These are phyloP conservation scores for Podotricha telesiphe DNA, from an alignment of 2,888 invertebrate genomes.

Conservation along the genomic window DNA sequence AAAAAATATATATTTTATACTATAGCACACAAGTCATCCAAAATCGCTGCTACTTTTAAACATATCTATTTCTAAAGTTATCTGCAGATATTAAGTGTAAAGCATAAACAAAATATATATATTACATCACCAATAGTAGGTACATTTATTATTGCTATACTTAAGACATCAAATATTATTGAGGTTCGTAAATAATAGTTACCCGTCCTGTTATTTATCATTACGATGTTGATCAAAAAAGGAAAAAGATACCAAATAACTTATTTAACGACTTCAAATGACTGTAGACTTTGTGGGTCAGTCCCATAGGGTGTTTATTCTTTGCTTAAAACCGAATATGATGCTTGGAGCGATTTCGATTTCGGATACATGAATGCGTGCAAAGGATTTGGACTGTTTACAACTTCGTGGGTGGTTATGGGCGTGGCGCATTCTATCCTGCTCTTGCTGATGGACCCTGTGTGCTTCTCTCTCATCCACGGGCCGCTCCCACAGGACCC, in stretches of 20 bases:
- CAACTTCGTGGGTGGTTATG: conserved; percentile 83
- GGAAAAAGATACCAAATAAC: conserved; percentile 75
- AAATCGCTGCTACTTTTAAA: background rate
- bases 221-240: conserved; percentile 81
- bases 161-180: conserved; percentile 83
- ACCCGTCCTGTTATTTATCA: conserved; percentile 81
- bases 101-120: background rate
- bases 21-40: background rate
- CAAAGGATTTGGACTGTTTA: conserved; percentile 83
- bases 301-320: conserved; percentile 57
- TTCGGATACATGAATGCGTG: conserved; percentile 83
- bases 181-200: conserved; percentile 78
- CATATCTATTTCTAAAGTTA: background rate
- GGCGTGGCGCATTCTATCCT: conserved; percentile 73
- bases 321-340: conserved; percentile 50
- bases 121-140: background rate
- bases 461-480: conserved; percentile 59
- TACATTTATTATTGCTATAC: conserved; percentile 57
- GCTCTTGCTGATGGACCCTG: conserved; percentile 50
- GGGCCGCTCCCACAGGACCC: conserved; percentile 82
- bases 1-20: too few relatives aligned
- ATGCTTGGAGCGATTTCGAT: conserved; percentile 80
- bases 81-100: background rate
- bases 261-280: conserved; percentile 67
- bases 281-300: conserved; percentile 60